Evolutionary conservation across 2,888 invertebrate species (phyloP).

Genomic region (Hirtodrosophila confusa): DNA sequence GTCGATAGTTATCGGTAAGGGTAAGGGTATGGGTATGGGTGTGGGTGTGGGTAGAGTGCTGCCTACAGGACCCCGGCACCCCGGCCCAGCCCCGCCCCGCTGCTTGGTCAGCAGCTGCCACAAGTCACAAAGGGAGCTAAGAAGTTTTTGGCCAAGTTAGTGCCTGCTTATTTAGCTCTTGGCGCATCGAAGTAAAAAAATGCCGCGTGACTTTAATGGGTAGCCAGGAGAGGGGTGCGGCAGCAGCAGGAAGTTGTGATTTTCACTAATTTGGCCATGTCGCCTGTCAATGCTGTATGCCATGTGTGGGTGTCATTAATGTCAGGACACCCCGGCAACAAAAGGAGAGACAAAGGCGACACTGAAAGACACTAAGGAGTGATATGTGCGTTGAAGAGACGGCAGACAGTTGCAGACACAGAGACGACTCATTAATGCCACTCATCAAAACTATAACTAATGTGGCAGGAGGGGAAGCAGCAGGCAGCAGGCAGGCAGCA

Average conservation of each 20-base stretch:
- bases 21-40: not conserved
- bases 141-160: constrained; percentile 14
- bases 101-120: constrained; percentile 71
- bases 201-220: constrained; percentile 33
- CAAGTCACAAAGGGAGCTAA: constrained; percentile 46
- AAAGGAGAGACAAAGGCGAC: constrained; percentile 32
- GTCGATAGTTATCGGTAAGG: constrained; percentile 73
- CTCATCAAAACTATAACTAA: constrained; percentile 78
- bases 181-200: constrained; percentile 8
- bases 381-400: constrained; percentile 10
- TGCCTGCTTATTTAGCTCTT: constrained; percentile 3
- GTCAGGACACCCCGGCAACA: constrained; percentile 40
- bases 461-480: constrained; percentile 44
- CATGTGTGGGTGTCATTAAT: constrained; percentile 78
- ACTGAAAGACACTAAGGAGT: constrained; percentile 47
- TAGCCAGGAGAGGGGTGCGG: not conserved
- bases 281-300: constrained; percentile 75
- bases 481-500: too few species aligned
- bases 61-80: not conserved
- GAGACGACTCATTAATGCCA: constrained; percentile 79
- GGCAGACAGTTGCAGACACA: constrained; percentile 67
- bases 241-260: constrained; percentile 43
- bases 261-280: constrained; percentile 76
- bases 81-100: not conserved
- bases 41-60: not conserved